These are phyloP conservation scores for Asarcornis scutulata DNA, from an alignment of 2,113 vertebrate genomes.

Conservation along the genomic window DNA sequence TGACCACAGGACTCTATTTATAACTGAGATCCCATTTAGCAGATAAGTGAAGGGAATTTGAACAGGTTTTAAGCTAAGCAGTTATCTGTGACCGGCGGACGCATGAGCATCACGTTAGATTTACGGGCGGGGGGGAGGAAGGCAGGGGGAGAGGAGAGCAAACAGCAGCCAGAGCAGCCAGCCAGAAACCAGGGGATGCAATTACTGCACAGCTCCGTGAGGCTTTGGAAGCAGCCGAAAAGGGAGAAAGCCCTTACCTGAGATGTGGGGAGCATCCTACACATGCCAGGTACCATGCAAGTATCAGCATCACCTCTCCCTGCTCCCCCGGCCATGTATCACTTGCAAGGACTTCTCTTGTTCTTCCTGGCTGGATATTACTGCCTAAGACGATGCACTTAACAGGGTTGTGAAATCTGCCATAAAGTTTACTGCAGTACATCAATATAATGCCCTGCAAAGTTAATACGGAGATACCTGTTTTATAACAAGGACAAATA, in stretches of 20 bases:
- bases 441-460: slow-evolving; percentile 67
- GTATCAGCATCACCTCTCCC: neutral
- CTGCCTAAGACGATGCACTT: slow-evolving; percentile 34
- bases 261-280: neutral
- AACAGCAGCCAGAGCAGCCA: neutral
- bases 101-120: neutral
- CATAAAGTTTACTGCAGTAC: slow-evolving; percentile 61
- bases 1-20: slow-evolving; percentile 54
- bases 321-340: neutral
- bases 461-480: slow-evolving; percentile 50
- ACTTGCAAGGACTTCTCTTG: neutral
- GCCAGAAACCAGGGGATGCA: neutral
- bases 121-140: neutral
- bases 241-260: neutral
- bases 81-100: slow-evolving; percentile 59
- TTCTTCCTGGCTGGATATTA: slow-evolving; percentile 13
- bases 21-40: slow-evolving; percentile 47
- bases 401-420: slow-evolving; percentile 68
- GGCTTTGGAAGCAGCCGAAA: neutral
- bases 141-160: neutral
- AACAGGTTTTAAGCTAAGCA: slow-evolving; percentile 68
- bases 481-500: slow-evolving; percentile 70
- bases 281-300: neutral
- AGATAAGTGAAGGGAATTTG: slow-evolving; percentile 62
- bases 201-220: neutral